A percentile compares a stretch with the other conserved stretches of the same genome.
Evolutionary conservation across 2,797 vertebrate genomes (phyloP).

Genomic region (Holocentrus rufus): DNA sequence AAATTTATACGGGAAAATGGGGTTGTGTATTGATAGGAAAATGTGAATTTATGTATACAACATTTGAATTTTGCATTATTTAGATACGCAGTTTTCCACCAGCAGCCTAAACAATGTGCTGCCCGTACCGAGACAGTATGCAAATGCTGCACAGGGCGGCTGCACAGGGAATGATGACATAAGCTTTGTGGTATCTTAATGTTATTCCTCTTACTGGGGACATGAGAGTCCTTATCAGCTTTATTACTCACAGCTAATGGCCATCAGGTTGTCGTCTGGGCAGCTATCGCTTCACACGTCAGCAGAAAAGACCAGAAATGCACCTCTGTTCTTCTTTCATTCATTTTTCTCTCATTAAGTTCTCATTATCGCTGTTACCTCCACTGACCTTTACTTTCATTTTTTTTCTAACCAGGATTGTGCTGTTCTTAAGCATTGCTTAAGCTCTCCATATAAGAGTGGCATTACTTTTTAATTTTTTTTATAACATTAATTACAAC

Average conservation of each 20-base stretch:
- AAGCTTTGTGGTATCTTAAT: slow-evolving; percentile 60
- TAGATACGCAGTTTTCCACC: slow-evolving; percentile 41
- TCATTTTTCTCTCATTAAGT: slow-evolving; percentile 66
- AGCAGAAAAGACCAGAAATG: slow-evolving; percentile 57
- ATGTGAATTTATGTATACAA: slow-evolving; percentile 52
- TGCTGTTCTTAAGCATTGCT: slow-evolving; percentile 5
- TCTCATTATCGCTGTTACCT: slow-evolving; percentile 57
- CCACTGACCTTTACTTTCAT: slow-evolving; percentile 41
- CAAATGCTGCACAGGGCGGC: slow-evolving; percentile 58
- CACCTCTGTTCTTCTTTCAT: slow-evolving; percentile 48
- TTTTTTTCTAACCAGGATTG: neutral
- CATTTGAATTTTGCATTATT: slow-evolving; percentile 62
- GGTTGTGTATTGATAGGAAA: slow-evolving; percentile 50
- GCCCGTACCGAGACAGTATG: slow-evolving; percentile 59
- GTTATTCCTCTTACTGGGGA: slow-evolving; percentile 59
- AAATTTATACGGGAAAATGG: slow-evolving; percentile 55
- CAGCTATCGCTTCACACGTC: slow-evolving; percentile 59
- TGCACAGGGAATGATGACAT: slow-evolving; percentile 57
- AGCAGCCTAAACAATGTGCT: slow-evolving; percentile 55
- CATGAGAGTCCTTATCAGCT: slow-evolving; percentile 59
- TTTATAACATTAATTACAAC: neutral
- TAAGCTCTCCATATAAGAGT: neutral
- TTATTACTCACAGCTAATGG: slow-evolving; percentile 76
- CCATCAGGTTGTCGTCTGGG: slow-evolving; percentile 62
- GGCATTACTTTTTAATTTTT: neutral